phyloP scores from a whole-genome alignment of 2,888 invertebrate species.

The Perithous albicinctus region DNA sequence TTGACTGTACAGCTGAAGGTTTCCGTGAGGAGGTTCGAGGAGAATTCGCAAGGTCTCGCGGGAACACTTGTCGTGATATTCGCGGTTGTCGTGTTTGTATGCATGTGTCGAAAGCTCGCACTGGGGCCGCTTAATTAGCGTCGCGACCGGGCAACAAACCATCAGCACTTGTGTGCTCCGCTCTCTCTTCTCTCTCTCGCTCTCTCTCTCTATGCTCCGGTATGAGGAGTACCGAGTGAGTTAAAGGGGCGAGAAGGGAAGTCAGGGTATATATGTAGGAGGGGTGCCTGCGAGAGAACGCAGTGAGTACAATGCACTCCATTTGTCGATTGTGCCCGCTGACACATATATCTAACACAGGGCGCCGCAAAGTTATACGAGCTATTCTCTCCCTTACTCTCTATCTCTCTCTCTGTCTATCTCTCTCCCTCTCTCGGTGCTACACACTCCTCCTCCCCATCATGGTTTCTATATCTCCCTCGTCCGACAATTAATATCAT shows the following conservation, averaged over 20 bases:
- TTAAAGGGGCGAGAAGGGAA: constrained; percentile 12
- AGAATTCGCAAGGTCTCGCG: neutral
- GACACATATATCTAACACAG: constrained; percentile 43
- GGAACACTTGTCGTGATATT: constrained; percentile 7
- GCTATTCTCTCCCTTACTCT: constrained; percentile 52
- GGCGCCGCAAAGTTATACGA: constrained; percentile 50
- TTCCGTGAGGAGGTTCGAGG: no score
- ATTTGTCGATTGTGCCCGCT: constrained; percentile 66
- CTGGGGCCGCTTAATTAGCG: constrained; percentile 60
- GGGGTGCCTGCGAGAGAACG: neutral
- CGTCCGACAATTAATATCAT: constrained; percentile 58
- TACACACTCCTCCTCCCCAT: constrained; percentile 37
- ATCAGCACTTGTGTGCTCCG: constrained; percentile 45
- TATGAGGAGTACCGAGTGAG: neutral
- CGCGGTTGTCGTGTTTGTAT: constrained; percentile 1
- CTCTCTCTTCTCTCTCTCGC: no score
- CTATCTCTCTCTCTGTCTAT: constrained; percentile 57
- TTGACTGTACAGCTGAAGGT: no score
- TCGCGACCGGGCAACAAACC: constrained; percentile 64
- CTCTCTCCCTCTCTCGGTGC: constrained; percentile 31
- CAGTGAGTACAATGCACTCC: constrained; percentile 66
- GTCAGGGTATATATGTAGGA: neutral
- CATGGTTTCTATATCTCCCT: constrained; percentile 52
- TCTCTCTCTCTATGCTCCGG: constrained; percentile 19
- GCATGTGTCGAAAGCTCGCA: constrained; percentile 50